Evolutionary conservation across 2,888 invertebrate genomes (phyloP).

Genomic region (Orchesellides sinensis): DNA sequence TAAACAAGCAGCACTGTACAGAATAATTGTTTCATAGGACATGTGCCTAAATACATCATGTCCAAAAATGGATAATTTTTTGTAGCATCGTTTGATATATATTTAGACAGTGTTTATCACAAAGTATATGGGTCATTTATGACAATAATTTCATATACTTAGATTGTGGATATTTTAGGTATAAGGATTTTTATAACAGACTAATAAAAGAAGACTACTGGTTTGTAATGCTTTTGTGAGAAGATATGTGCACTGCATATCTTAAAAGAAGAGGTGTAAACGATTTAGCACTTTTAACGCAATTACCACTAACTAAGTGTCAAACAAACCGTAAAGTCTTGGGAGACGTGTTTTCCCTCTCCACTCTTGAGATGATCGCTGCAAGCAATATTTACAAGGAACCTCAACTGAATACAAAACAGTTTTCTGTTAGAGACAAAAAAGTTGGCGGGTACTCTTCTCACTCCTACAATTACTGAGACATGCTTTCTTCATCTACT

Average conservation of each 20-base stretch:
- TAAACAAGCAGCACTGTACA: too few relatives aligned
- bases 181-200: too few relatives aligned
- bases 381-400: constrained; percentile 41
- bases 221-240: background rate
- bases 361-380: constrained; percentile 42
- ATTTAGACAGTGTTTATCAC: too few relatives aligned
- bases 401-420: constrained; percentile 41
- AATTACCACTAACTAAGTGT: constrained; percentile 58
- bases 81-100: too few relatives aligned
- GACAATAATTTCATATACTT: too few relatives aligned
- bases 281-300: constrained; percentile 52
- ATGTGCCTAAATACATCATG: too few relatives aligned
- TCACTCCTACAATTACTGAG: constrained; percentile 1
- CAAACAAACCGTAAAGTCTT: constrained; percentile 52
- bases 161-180: too few relatives aligned
- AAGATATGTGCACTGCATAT: constrained; percentile 1
- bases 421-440: constrained; percentile 20
- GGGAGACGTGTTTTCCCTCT: constrained; percentile 34
- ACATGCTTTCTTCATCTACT: constrained; percentile 23
- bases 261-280: constrained; percentile 16
- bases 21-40: too few relatives aligned
- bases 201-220: too few relatives aligned
- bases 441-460: constrained; percentile 10
- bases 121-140: too few relatives aligned
- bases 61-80: too few relatives aligned